phyloP scores from a whole-genome alignment of 2,113 vertebrate genomes.

The Sturnira hondurensis region DNA sequence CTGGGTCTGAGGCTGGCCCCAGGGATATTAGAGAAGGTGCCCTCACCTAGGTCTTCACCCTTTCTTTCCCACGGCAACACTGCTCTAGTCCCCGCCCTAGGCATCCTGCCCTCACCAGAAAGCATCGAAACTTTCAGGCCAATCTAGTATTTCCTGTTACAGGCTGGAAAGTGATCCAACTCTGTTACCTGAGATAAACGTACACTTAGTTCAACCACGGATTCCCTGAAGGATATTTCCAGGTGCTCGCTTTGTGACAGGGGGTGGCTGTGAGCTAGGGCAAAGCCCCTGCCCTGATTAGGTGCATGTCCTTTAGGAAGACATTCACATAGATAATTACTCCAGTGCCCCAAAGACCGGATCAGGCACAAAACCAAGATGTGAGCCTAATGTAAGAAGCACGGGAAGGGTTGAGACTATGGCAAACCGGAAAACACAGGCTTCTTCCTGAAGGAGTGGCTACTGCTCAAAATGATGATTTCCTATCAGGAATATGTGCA shows the following conservation, averaged over 20 bases:
- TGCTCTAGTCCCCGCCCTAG: neutral
- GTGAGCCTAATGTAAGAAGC: neutral
- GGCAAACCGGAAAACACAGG: neutral
- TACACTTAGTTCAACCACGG: neutral
- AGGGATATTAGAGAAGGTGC: accelerated
- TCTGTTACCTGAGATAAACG: neutral
- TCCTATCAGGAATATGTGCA: neutral
- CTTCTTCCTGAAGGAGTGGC: neutral
- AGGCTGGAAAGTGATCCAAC: neutral
- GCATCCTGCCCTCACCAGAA: neutral
- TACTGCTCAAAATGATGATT: neutral
- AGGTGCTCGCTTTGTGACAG: neutral
- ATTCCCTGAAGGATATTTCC: neutral
- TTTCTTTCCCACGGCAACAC: neutral
- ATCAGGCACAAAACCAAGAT: neutral
- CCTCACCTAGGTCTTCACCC: no score
- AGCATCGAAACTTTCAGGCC: neutral
- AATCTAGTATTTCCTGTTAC: neutral
- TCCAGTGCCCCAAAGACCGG: neutral
- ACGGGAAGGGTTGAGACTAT: neutral
- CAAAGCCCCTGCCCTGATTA: neutral
- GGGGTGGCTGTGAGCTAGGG: neutral
- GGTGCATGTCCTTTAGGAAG: neutral
- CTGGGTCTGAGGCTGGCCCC: neutral
- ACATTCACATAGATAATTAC: neutral